A percentile compares a stretch with the other conserved stretches of the same genome.
These are phyloP conservation scores for Stegodyphus mimosarum DNA, from an alignment of 1,140 invertebrate species.

Conservation along the genomic window DNA sequence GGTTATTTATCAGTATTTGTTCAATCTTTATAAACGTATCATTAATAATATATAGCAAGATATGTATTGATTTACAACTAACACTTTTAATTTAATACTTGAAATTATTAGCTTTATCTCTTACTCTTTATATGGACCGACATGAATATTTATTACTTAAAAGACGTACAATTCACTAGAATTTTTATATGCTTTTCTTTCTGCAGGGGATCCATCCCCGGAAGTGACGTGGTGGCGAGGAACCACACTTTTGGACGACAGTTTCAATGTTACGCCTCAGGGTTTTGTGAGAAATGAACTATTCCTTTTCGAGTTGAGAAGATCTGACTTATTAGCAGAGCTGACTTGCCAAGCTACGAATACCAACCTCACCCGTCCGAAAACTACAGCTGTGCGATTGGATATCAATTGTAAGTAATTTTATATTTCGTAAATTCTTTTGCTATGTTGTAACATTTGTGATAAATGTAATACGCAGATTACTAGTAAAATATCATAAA, in stretches of 20 bases:
- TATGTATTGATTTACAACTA: neutral
- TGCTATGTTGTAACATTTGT: neutral
- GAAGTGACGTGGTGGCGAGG: slow-evolving; percentile 65
- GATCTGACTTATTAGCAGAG: slow-evolving; percentile 83
- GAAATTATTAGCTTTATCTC: neutral
- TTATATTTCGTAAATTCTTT: neutral
- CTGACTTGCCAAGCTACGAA: slow-evolving; percentile 88
- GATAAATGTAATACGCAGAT: no score
- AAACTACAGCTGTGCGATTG: slow-evolving; percentile 63
- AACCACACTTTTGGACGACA: slow-evolving; percentile 63
- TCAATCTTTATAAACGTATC: neutral
- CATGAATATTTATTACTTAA: neutral
- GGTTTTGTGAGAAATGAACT: slow-evolving; percentile 72
- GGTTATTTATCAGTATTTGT: neutral
- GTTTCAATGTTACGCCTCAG: slow-evolving; percentile 58
- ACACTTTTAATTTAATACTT: neutral
- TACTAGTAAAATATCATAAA: no score
- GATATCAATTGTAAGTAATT: slow-evolving; percentile 66
- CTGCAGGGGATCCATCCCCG: slow-evolving; percentile 64
- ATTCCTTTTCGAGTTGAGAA: slow-evolving; percentile 77
- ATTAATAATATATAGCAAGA: neutral
- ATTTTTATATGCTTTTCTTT: neutral
- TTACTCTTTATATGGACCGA: neutral
- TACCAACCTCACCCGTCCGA: slow-evolving; percentile 76
- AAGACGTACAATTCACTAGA: neutral